Evolutionary conservation across 2,888 invertebrate species (phyloP).

Genomic region (Meiosimyza decipiens): DNA sequence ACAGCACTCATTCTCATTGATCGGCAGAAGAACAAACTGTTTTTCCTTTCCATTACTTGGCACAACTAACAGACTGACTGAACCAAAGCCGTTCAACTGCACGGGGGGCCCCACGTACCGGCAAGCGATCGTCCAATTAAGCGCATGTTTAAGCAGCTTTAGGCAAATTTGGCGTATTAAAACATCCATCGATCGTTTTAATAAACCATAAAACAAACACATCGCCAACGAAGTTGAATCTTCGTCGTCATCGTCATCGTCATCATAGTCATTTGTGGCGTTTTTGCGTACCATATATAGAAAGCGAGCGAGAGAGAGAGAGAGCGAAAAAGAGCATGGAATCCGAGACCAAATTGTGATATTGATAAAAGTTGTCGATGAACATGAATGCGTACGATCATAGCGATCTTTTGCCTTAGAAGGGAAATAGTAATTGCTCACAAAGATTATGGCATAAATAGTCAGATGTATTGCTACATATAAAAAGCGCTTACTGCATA

Average conservation of each 20-base stretch:
- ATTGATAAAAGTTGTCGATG: too few relatives aligned
- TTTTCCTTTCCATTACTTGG: not conserved
- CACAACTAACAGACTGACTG: not conserved
- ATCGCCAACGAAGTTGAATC: slow-evolving; percentile 39
- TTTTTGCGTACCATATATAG: too few relatives aligned
- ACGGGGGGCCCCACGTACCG: slow-evolving; percentile 26
- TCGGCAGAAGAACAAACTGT: not conserved
- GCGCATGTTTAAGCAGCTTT: slow-evolving; percentile 46
- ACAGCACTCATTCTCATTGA: not conserved
- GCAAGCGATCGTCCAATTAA: slow-evolving; percentile 42
- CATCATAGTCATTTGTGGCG: not conserved
- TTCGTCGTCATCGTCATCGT: not conserved
- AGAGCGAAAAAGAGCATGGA: too few relatives aligned
- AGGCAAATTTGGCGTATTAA: slow-evolving; percentile 44
- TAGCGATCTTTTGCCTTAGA: too few relatives aligned
- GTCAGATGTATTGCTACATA: too few relatives aligned
- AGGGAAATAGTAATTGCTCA: too few relatives aligned
- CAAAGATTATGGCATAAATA: too few relatives aligned
- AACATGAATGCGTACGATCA: too few relatives aligned
- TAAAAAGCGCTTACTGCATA: too few relatives aligned
- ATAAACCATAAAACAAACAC: slow-evolving; percentile 59
- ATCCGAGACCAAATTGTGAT: too few relatives aligned
- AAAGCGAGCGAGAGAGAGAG: too few relatives aligned
- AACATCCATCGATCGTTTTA: slow-evolving; percentile 55
- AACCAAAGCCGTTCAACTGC: not conserved